Evolutionary conservation across 2,113 vertebrate genomes (phyloP), one percentile per base, ranked within the genome.

Genomic region (Hucho hucho): DNA sequence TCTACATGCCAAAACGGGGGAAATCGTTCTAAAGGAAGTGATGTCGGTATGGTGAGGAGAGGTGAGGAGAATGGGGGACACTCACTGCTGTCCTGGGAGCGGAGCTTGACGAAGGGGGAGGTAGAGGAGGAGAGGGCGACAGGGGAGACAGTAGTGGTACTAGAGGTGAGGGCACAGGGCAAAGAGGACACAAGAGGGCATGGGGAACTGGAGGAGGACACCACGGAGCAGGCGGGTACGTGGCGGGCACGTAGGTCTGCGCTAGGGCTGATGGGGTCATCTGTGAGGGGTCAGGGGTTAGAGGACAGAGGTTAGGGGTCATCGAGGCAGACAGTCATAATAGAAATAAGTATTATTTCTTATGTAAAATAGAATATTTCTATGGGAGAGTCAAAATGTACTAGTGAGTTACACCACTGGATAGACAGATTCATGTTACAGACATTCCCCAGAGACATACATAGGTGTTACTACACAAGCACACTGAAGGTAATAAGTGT

Each of bases 81-180:
- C 96, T 96, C 86, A 97, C 96, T 96, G 94, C 93, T 95, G 85
- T 97, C 95, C 83, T 94, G 93, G 78, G 94, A 94, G 86, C 93
- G 94, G 87, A 96, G 94, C 47, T 90, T 93, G 82, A 94, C 89
- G 46, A 95, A 84, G 59, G 87, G 87, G 6, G 93, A 96, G 88
- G 93, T 90, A 5, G 95, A 96, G 88, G 93, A 90, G 6, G 95
- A 95, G 88, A 93, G 94, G 43, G 96, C 93, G 83, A 94, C 92
- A 80, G 95, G 95, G 3, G 94, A 93, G 32, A 94, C 92, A 24
- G 93, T 92, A 53, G 49, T 53, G 49, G 49, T 1, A 85, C 93
- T 95, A 82, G 92, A 91, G 70, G 93, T 91, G 47, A 94, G 74
- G 7, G 24, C 69, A 56, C 69, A 53, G 76, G 11, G 4, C 49